Evolutionary conservation across 2,113 vertebrate genomes (phyloP), one percentile per base, ranked within the genome.

Genomic region (Coptodon rendalli): DNA sequence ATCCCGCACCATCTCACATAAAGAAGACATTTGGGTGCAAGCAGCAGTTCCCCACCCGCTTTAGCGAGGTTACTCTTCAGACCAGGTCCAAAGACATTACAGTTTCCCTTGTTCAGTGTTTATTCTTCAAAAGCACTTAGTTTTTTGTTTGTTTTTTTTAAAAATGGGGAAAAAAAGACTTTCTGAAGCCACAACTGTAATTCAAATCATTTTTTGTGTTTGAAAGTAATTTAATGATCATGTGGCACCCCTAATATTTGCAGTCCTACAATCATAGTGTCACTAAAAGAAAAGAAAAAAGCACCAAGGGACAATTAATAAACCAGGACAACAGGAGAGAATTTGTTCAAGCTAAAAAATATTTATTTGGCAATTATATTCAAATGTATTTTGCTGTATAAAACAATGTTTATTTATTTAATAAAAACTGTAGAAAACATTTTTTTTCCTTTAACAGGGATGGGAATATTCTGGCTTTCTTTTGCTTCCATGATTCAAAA

Each of bases 351-450:
- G 84, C 31, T 91, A 88, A 94, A 76, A 66, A 89, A 89, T 86
- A 91, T 95, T 95, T 94, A 94, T 95, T 95, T 22, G 87, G 90
- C 68, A 89, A 57, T 80, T 13, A 78, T 61, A 79, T 61, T 88
- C 11, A 82, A 80, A 82, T 86, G 53, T 82, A 36, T 79, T 81
- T 82, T 86, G n/a, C 14, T 82, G 82, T 36, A 86, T 89, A 87
- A 89, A 83, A 87, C 40, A 22, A 22, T 9, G 10, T 80, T 3
- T 90, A 83, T 91, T 93, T 93, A 88, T 87, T 91, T 7, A 88
- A 86, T 89, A 89, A 91, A 92, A 92, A 88, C 11, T 5, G 79
- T 91, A 91, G 34, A 94, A 94, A 92, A 84, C 17, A 7, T 31
- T 27, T 76, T 38, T 38, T 14, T 38, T 66, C 34, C 34, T 68